A percentile compares a stretch with the other conserved stretches of the same genome.
phyloP scores from a whole-genome alignment of 2,888 invertebrate genomes.

The Drosophila pegasa region DNA sequence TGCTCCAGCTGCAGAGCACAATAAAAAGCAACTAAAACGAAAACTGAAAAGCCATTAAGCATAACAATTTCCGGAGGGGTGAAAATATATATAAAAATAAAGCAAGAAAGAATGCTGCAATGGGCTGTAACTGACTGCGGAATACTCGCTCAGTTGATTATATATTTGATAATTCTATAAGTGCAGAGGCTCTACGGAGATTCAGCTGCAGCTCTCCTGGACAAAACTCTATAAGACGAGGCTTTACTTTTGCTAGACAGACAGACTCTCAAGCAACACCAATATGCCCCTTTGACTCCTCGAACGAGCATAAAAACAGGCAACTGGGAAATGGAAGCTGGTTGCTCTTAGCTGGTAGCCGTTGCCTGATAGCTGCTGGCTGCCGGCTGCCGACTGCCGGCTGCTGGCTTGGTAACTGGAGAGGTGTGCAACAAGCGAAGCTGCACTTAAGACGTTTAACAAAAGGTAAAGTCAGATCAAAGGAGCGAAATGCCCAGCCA shows the following conservation, averaged over 20 bases:
- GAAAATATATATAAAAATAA: conserved; percentile 29
- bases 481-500: conserved; percentile 28
- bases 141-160: background rate
- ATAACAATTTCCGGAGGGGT: conserved; percentile 73
- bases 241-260: no score
- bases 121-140: background rate
- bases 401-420: conserved; percentile 23
- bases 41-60: conserved; percentile 65
- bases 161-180: no score
- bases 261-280: background rate
- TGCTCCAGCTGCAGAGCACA: conserved; percentile 6
- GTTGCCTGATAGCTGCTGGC: background rate
- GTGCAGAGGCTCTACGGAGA: no score
- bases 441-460: conserved; percentile 73
- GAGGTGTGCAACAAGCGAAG: conserved; percentile 65
- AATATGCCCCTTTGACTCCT: background rate
- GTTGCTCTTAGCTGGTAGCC: conserved; percentile 2
- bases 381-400: background rate
- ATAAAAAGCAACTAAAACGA: conserved; percentile 24
- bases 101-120: background rate
- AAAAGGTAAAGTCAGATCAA: conserved; percentile 58
- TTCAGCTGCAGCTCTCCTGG: no score
- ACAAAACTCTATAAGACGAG: no score
- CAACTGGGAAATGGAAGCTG: conserved; percentile 9
- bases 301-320: conserved; percentile 6